Evolutionary conservation across 1,140 invertebrate species (phyloP).

Genomic region (Luehdorfia chinensis): DNA sequence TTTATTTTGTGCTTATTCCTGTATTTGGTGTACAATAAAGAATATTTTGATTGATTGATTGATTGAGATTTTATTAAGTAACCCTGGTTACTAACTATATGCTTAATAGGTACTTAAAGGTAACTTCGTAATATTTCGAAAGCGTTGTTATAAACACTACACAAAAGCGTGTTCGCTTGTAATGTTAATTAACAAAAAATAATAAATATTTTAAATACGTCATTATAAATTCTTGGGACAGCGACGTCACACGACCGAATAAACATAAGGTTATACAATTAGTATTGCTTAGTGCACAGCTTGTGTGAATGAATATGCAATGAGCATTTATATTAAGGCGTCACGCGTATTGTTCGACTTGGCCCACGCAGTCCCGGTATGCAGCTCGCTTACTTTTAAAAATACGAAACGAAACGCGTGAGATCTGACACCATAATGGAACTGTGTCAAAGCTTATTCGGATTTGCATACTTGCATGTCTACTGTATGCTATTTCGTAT

Average conservation of each 20-base stretch:
- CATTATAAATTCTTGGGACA: slow-evolving; percentile 2
- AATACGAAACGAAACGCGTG: slow-evolving; percentile 3
- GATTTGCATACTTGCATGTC: background rate
- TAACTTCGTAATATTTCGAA: too few relatives aligned
- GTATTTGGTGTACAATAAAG: too few relatives aligned
- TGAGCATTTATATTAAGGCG: slow-evolving; percentile 16
- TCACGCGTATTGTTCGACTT: slow-evolving; percentile 27
- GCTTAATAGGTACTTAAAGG: too few relatives aligned
- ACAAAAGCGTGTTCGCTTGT: too few relatives aligned
- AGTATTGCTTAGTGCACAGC: slow-evolving; percentile 5
- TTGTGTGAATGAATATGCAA: slow-evolving; percentile 41
- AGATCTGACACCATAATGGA: background rate
- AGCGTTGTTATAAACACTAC: too few relatives aligned
- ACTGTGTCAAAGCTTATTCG: background rate
- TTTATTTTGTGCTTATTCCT: too few relatives aligned
- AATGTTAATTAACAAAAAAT: too few relatives aligned
- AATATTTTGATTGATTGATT: too few relatives aligned
- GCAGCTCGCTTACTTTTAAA: background rate
- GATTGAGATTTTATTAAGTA: too few relatives aligned
- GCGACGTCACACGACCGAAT: slow-evolving; percentile 13
- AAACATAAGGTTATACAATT: slow-evolving; percentile 24
- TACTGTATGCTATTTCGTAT: too few relatives aligned
- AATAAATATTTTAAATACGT: background rate
- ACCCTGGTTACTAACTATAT: too few relatives aligned
- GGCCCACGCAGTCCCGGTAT: background rate